Evolutionary conservation across 2,797 vertebrate genomes (phyloP).

Genomic region (Melanotaenia nigrans): DNA sequence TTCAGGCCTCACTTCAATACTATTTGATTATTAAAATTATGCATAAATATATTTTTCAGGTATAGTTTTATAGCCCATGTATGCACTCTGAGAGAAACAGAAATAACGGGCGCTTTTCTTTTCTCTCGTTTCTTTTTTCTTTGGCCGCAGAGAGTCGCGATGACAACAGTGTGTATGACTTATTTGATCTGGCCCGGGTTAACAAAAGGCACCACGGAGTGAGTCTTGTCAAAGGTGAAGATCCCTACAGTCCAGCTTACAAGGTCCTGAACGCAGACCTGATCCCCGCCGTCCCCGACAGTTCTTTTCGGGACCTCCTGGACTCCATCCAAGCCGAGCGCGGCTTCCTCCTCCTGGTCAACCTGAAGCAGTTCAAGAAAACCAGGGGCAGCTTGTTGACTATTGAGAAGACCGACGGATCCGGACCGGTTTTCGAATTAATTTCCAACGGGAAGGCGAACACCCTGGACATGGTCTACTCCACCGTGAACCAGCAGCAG

Average conservation of each 20-base stretch:
- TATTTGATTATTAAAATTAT: not conserved
- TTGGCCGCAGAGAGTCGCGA: slow-evolving; percentile 83
- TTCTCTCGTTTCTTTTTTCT: slow-evolving; percentile 30
- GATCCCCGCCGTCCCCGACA: slow-evolving; percentile 90
- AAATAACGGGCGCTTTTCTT: slow-evolving; percentile 18
- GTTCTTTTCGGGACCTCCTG: slow-evolving; percentile 93
- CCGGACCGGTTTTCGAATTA: slow-evolving; percentile 91
- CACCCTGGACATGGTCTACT: slow-evolving; percentile 92
- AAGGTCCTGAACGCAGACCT: slow-evolving; percentile 91
- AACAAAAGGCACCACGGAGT: slow-evolving; percentile 88
- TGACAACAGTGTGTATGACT: slow-evolving; percentile 93
- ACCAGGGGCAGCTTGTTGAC: slow-evolving; percentile 89
- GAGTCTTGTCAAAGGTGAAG: slow-evolving; percentile 90
- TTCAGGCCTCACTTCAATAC: not conserved
- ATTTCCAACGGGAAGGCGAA: slow-evolving; percentile 93
- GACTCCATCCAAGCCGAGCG: slow-evolving; percentile 92
- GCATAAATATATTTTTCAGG: not conserved
- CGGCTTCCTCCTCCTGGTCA: slow-evolving; percentile 94
- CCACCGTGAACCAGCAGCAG: slow-evolving; percentile 85
- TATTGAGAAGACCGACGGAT: slow-evolving; percentile 89
- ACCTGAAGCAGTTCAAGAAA: slow-evolving; percentile 92
- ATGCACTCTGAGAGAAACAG: slow-evolving; percentile 13
- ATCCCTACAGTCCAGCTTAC: slow-evolving; percentile 93
- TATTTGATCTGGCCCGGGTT: slow-evolving; percentile 89
- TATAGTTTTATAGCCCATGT: not conserved